Evolutionary conservation across 2,797 vertebrate species (phyloP), one percentile per base, ranked within the genome.

Genomic region (Scomberomorus guttatus): DNA sequence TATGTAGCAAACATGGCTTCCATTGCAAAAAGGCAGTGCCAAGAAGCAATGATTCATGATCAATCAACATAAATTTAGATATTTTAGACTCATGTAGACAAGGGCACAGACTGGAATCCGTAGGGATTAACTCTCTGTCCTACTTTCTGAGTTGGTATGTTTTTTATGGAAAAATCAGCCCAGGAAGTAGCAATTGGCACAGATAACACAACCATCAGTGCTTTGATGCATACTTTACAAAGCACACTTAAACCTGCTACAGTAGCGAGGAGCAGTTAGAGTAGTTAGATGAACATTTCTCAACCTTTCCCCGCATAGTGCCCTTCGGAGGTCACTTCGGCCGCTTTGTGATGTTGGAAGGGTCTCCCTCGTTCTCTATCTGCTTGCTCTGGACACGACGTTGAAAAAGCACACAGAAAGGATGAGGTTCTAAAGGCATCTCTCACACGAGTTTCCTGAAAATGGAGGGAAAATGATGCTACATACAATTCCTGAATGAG

Each of bases 381-480:
- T 62, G 85, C 84, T 80, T 29, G 20, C 59, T 73, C 69, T 22
- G 42, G 80, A 75, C 72, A 37, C 6, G 29, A 18, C 20, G 62
- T 56, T 64, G 68, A 81, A 81, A 81, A 91, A 92, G 93, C 90
- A 93, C 93, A 91, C 50, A 6, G 44, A 46, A 59, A 72, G 54
- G 75, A 44, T 13, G n/a, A 55, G 25, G 52, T 34, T 54, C 4
- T 13, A 29, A 51, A n/a, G 51, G 17, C 46, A 68, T 52, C 54
- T 58, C 55, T n/a, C 25, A 27, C 29, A 7, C 1, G 25, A 17
- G 55, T 52, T 76, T 44, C 14, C 52, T 20, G 9, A 48, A 70
- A 44, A 64, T 4, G 39, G 50, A 76, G 57, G 46, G 17, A 34
- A 52, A 32, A 46, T 10, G 8, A 62, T 22, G 27, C 80, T 58